A percentile compares a stretch with the other conserved stretches of the same genome.
These are phyloP conservation scores for Acanthopleura granulata DNA, from an alignment of 2,888 invertebrate genomes.

Conservation along the genomic window DNA sequence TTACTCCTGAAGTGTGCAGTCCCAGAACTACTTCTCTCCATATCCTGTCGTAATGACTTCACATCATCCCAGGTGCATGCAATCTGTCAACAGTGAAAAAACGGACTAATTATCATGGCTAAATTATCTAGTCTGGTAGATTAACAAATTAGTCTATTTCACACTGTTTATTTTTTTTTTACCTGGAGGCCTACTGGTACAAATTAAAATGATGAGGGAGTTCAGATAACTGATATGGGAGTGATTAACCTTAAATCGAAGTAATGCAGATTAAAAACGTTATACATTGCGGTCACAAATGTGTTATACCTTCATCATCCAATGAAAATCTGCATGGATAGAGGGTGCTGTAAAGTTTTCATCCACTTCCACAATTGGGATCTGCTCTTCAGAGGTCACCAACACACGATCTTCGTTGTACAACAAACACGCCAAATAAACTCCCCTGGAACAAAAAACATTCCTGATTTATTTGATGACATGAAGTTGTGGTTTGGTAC, in stretches of 20 bases:
- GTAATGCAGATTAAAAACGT: too few relatives aligned
- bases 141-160: too few relatives aligned
- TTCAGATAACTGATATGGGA: too few relatives aligned
- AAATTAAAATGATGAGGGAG: too few relatives aligned
- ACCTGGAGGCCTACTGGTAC: too few relatives aligned
- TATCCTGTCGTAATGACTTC: slow-evolving; percentile 89
- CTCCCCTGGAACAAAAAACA: slow-evolving; percentile 79
- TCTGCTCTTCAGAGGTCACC: slow-evolving; percentile 96
- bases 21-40: slow-evolving; percentile 93
- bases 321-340: slow-evolving; percentile 93
- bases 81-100: slow-evolving; percentile 73
- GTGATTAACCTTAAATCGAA: too few relatives aligned
- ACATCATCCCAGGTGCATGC: slow-evolving; percentile 98
- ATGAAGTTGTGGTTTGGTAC: too few relatives aligned
- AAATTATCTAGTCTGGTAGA: too few relatives aligned
- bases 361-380: slow-evolving; percentile 97
- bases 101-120: too few relatives aligned
- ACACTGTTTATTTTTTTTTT: too few relatives aligned
- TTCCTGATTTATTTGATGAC: too few relatives aligned
- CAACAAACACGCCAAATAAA: slow-evolving; percentile 91
- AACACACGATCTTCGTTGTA: slow-evolving; percentile 96
- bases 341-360: slow-evolving; percentile 89
- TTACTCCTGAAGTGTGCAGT: slow-evolving; percentile 90
- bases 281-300: not conserved
- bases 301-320: slow-evolving; percentile 89